Conservation (phyloP, 1,140 invertebrate genomes). For the Drosophila athabasca region DNA sequence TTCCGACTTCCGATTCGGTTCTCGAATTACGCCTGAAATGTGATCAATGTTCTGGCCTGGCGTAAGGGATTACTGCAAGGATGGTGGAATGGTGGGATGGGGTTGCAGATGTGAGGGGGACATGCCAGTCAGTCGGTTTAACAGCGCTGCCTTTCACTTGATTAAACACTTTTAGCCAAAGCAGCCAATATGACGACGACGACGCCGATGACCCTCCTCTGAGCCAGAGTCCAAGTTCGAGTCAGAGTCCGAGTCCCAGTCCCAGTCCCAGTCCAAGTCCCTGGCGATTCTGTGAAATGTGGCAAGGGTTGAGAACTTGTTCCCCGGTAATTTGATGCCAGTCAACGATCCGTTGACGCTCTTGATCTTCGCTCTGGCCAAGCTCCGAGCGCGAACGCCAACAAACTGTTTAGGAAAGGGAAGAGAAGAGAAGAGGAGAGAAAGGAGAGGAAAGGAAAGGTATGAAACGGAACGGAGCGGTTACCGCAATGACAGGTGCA, state of each 20-base stretch:
- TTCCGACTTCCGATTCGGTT: slow-evolving; percentile 69
- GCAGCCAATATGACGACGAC: slow-evolving; percentile 45
- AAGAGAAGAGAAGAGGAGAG: no score
- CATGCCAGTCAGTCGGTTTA: slow-evolving; percentile 37
- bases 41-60: slow-evolving; percentile 47
- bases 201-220: slow-evolving; percentile 18
- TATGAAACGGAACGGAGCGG: slow-evolving; percentile 14
- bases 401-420: no score
- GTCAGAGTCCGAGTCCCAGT: no score
- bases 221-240: no score
- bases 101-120: slow-evolving; percentile 14
- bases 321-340: slow-evolving; percentile 64
- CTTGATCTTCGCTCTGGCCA: slow-evolving; percentile 54
- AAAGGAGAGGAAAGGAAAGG: slow-evolving; percentile 4
- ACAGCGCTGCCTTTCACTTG: slow-evolving; percentile 76
- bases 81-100: neutral
- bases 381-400: slow-evolving; percentile 31
- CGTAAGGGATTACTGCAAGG: slow-evolving; percentile 1
- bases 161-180: slow-evolving; percentile 69
- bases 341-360: slow-evolving; percentile 58
- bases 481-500: slow-evolving; percentile 76
- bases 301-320: slow-evolving; percentile 10
- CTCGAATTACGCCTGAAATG: slow-evolving; percentile 68
- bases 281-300: slow-evolving; percentile 64
- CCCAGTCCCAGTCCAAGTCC: neutral